Evolutionary conservation across 2,113 vertebrate species (phyloP), one percentile per base, ranked within the genome.

Genomic region (Copsychus sechellarum): DNA sequence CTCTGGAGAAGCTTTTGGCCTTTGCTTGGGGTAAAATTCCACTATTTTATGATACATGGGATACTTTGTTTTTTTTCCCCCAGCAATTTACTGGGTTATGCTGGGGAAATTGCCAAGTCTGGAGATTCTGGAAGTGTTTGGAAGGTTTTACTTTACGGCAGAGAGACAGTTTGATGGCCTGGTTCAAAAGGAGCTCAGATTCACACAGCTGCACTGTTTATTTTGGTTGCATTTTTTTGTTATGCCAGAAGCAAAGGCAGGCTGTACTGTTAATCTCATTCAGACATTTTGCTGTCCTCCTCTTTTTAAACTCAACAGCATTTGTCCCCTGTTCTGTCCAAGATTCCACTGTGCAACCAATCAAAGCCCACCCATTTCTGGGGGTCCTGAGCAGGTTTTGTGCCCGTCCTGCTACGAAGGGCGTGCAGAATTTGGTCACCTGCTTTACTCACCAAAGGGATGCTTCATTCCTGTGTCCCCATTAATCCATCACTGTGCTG

Each of bases 141-240:
- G 83, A 96, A 95, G 82, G 38, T 67, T 96, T 94, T 94, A 51
- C 80, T 94, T 96, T 94, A 96, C 1, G 40, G 88, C 80, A 92
- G 93, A 89, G 86, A 94, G 93, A 95, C 95, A 96, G 92, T 93
- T 94, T 94, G 96, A 95, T 96, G 93, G 90, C 78, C 92, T 88
- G 81, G 93, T 95, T 95, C 95, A 96, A 96, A 96, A 96, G 93
- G 92, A 95, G 88, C 88, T 94, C 84, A 92, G 76, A 92, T 95
- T 95, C 95, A 97, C 94, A 96, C 92, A 95, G 94, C 86, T 94
- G 92, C 92, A 84, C 77, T 97, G 90, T 96, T 96, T 97, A 92
- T 92, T 97, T 96, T 96, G 65, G 86, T 96, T 96, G 77, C 71
- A n/a, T 74, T 71, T 94, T 94, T 93, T 92, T 86, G 92, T 88